Percentiles rank a stretch among this genome's conserved stretches.
Conservation (phyloP, 2,888 invertebrate species). For the Ormyrus rosae region DNA sequence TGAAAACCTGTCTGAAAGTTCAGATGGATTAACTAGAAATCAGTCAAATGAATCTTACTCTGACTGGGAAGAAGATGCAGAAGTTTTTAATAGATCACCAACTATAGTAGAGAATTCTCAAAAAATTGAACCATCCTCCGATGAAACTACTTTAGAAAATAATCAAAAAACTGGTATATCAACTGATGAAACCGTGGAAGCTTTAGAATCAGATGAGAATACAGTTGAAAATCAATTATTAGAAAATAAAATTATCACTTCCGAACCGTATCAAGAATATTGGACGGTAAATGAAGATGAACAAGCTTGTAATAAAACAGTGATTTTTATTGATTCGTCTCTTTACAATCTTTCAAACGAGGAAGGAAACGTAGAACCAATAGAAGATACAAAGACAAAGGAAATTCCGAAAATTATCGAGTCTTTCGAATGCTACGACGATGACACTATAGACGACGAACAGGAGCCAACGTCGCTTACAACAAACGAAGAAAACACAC, state of each 20-base stretch:
- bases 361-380: constrained; percentile 45
- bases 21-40: not conserved
- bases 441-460: not conserved
- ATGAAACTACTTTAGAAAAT: not conserved
- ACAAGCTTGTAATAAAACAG: constrained; percentile 20
- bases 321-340: constrained; percentile 57
- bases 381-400: constrained; percentile 1
- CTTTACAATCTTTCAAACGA: constrained; percentile 57
- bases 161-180: not conserved
- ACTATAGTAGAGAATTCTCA: not conserved
- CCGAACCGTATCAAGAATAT: not conserved
- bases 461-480: constrained; percentile 1
- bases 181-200: not conserved
- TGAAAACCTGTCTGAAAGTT: constrained; percentile 26
- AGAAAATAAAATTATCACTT: not conserved
- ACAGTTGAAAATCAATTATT: not conserved
- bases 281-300: not conserved
- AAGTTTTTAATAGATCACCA: constrained; percentile 2
- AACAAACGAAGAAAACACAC: not conserved
- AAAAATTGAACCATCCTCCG: not conserved
- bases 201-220: not conserved
- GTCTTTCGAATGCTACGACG: constrained; percentile 1
- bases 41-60: constrained; percentile 33
- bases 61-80: constrained; percentile 42
- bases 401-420: constrained; percentile 34